Base-by-base conservation (phyloP, 1,140 invertebrate species). In the Hermetia illucens region DNA sequence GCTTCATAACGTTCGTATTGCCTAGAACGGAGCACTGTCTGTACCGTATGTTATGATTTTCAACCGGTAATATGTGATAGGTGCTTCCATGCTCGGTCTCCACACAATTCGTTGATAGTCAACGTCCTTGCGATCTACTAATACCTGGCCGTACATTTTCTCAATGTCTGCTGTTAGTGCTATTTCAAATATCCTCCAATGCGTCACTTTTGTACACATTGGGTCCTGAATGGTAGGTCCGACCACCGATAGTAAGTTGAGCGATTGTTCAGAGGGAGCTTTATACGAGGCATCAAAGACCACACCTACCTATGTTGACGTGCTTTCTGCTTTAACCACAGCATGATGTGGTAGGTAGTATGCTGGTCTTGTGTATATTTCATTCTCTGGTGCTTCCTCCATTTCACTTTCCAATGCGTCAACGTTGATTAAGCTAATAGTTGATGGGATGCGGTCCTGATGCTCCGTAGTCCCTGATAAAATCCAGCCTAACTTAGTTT, bases 71-170 rank as follows among this genome's bases (percentile, higher is more conserved):
- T 36, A 47, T 39, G 43, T 46, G 1, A 64, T 30, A n/a, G 36
- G 27, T 31, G 56, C 22, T 6, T 34, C 22, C 0, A 44, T 44
- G 9, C 36, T 21, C 0, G 38, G n/a, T 20, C 61, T 42, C 62
- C 64, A 68, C 6, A 68, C 19, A 15, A 68, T 65, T 32, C 49
- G 40, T 43, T 68, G 64, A 31, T 53, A 56, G 20, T 55, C 45
- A 5, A 45, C 34, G 39, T 64, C 49, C 5, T 50, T 39, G 16
- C 43, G 21, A 37, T 56, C 36, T 8, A 66, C 45, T 36, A 41
- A 21, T 19, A 66, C 51, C 39, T 64, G 61, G 5, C 60, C 40
- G 35, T 62, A 69, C 62, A 65, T 65, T 44, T 61, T 61, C 33
- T 41, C 42, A 37, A 64, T 52, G 29, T 66, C 63, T 17, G 44